Base-by-base conservation (phyloP, 2,888 invertebrate genomes). In the Dorcus hopei region DNA sequence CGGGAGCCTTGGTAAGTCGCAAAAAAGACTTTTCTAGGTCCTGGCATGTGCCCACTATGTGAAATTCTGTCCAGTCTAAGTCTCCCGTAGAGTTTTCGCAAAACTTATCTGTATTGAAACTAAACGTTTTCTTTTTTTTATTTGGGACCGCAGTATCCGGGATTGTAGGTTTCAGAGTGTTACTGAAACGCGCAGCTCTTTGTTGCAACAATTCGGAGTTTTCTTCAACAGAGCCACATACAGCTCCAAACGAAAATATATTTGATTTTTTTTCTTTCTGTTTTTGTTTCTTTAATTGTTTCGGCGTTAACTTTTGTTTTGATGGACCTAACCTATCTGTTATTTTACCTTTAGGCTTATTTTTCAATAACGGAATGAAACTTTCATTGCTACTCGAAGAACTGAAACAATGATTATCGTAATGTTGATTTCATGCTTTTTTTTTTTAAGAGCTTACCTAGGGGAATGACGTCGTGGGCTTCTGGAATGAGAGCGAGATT, bases 1-100 rank as follows among this genome's bases (percentile, higher is more conserved):
- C 91, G 54, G 98, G 97, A 67, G 97, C 97, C 88, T 95, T 87
- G 39, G 99, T 99, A 55, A 99, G 83, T 70, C 99, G 86, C 68
- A 99, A 85, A 79, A 97, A 99, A 49, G 91, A 91, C 79, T 99
- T 99, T 80, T 99, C 98, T 73, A 99, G 81, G 76, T 97, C 93
- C 77, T 85, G 86, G 80, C 95, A 96, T 16, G 95, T 95, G 64
- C 98, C 99, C 68, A 97, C 90, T 74, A 99, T 92, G 78, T 95
- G 94, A 79, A 91, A 87, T 76, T 89, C 89, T 69, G 88, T 86
- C 80, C 93, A 87, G 80, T 95, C 94, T 80, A 93, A 87, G 71
- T 91, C 90, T 61, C 85, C 85, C 64, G 86, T 83, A 60, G 80
- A 78, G 68, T 87, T 89, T 65, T 87, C 86, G 63, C 83, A 70